Conservation (phyloP, 2,797 vertebrate species). For the Ibycter americanus region DNA sequence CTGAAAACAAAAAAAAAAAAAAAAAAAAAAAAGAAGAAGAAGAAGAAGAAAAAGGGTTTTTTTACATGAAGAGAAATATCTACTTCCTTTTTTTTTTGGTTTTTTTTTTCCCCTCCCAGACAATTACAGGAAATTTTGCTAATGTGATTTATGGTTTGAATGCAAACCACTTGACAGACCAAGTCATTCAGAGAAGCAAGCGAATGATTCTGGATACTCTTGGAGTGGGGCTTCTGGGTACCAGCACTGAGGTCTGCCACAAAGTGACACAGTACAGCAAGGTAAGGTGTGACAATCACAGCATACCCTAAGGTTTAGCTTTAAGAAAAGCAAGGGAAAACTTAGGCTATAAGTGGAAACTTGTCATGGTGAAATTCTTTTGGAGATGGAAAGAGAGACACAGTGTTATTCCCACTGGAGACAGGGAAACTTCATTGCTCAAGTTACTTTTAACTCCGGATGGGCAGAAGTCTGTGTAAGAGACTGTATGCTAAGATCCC, state of each 20-base stretch:
- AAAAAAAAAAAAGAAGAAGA: background rate
- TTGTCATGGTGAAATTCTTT: background rate
- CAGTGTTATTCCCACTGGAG: background rate
- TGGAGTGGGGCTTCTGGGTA: slow-evolving; percentile 89
- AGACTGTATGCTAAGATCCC: background rate
- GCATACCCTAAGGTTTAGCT: background rate
- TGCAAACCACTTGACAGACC: slow-evolving; percentile 83
- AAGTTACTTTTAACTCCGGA: background rate
- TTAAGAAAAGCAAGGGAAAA: background rate
- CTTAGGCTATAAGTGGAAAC: background rate
- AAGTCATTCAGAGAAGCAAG: slow-evolving; percentile 87
- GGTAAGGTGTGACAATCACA: slow-evolving; percentile 70
- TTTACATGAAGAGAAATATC: background rate
- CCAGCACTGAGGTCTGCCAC: slow-evolving; percentile 85
- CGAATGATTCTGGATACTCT: slow-evolving; percentile 94
- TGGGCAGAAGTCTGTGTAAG: background rate
- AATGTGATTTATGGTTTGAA: slow-evolving; percentile 82
- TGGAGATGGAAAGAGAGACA: background rate
- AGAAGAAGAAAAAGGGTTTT: background rate
- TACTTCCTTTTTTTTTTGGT: background rate
- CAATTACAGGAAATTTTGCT: slow-evolving; percentile 91
- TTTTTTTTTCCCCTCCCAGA: slow-evolving; percentile 66
- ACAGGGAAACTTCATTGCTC: background rate
- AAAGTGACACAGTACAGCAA: slow-evolving; percentile 86
- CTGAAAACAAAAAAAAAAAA: background rate